A percentile compares a stretch with the other conserved stretches of the same genome.
Evolutionary conservation across 2,888 invertebrate genomes (phyloP).

Genomic region (Erebia palarica): DNA sequence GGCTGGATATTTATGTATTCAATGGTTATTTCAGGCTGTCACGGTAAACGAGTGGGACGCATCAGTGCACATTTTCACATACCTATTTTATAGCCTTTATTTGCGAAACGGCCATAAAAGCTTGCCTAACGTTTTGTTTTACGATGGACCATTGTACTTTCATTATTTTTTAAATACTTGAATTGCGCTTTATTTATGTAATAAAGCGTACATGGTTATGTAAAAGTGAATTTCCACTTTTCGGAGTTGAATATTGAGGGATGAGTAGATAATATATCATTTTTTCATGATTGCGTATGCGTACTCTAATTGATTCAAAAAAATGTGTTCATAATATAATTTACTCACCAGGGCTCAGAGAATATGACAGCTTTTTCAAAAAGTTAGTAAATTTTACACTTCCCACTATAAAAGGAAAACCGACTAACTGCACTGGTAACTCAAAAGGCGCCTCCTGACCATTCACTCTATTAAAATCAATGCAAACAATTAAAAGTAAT

Average conservation of each 20-base stretch:
- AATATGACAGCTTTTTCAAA: slow-evolving; percentile 91
- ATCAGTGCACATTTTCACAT: slow-evolving; percentile 1
- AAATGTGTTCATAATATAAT: background rate
- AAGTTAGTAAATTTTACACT: slow-evolving; percentile 91
- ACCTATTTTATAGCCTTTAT: background rate
- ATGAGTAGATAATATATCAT: too few species aligned
- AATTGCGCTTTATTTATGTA: background rate
- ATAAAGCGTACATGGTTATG: background rate
- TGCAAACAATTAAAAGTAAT: slow-evolving; percentile 36
- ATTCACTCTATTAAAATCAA: slow-evolving; percentile 34
- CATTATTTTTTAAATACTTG: background rate
- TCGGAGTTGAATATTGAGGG: background rate
- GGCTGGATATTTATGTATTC: slow-evolving; percentile 1
- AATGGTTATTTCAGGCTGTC: background rate
- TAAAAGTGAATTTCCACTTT: background rate
- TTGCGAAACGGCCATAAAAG: slow-evolving; percentile 14
- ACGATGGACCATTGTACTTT: background rate
- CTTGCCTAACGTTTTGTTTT: slow-evolving; percentile 7
- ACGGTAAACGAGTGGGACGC: background rate
- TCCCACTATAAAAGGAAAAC: slow-evolving; percentile 91
- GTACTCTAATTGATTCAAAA: background rate
- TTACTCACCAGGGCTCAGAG: slow-evolving; percentile 88
- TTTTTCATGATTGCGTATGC: too few species aligned
- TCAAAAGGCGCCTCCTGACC: slow-evolving; percentile 82
- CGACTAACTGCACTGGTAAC: slow-evolving; percentile 91